Evolutionary conservation across 1,140 invertebrate species (phyloP).

Genomic region (Myzus persicae): DNA sequence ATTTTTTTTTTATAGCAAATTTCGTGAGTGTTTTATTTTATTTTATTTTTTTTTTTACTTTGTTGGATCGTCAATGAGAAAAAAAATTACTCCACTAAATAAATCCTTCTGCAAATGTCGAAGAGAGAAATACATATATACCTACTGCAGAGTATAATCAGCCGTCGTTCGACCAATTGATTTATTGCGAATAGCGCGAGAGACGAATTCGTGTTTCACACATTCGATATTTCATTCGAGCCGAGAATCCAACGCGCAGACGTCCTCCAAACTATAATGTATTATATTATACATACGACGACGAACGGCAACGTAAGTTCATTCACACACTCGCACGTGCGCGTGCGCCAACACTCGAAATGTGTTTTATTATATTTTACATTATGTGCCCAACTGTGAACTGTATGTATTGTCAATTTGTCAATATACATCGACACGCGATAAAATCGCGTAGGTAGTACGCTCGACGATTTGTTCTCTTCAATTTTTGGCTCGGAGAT

Average conservation of each 20-base stretch:
- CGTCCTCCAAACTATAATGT: background rate
- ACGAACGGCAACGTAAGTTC: background rate
- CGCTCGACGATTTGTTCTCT: background rate
- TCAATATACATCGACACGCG: background rate
- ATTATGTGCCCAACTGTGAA: background rate
- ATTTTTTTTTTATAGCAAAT: background rate
- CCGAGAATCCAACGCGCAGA: background rate
- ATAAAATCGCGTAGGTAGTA: background rate
- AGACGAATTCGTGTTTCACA: slow-evolving; percentile 19
- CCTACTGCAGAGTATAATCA: background rate
- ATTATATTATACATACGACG: background rate
- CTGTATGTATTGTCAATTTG: background rate
- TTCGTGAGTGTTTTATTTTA: slow-evolving; percentile 3
- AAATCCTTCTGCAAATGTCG: background rate
- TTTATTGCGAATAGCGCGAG: slow-evolving; percentile 4
- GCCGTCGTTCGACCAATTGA: background rate
- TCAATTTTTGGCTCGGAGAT: background rate
- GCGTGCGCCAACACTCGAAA: background rate
- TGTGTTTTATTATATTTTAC: background rate
- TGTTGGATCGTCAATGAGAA: background rate
- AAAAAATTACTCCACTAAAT: background rate
- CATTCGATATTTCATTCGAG: background rate
- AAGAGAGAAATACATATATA: background rate
- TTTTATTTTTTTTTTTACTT: background rate
- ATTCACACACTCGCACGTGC: background rate